These are phyloP conservation scores for Apocheima hispidaria DNA, from an alignment of 2,888 invertebrate species.

Conservation along the genomic window DNA sequence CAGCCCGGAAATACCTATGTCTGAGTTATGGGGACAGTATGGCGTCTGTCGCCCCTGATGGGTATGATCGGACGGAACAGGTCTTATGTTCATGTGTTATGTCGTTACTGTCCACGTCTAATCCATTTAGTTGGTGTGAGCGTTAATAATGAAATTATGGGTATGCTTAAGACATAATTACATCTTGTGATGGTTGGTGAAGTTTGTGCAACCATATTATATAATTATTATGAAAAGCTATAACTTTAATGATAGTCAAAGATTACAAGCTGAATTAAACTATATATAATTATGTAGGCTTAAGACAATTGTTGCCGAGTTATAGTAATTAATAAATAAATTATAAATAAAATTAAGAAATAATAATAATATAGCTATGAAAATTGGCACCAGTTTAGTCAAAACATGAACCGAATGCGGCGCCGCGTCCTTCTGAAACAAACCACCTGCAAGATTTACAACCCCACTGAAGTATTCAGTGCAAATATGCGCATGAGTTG, in stretches of 20 bases:
- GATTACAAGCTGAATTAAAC: too few relatives aligned
- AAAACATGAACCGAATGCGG: slow-evolving; percentile 1
- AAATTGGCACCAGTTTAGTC: not conserved
- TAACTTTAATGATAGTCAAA: too few relatives aligned
- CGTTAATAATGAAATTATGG: not conserved
- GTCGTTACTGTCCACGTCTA: not conserved
- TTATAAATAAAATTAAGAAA: not conserved
- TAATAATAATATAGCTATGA: too few relatives aligned
- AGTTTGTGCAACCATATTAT: too few relatives aligned
- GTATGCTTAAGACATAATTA: not conserved
- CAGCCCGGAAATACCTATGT: slow-evolving; percentile 43
- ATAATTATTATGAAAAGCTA: too few relatives aligned
- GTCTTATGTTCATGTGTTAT: slow-evolving; percentile 1
- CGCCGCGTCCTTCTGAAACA: slow-evolving; percentile 11
- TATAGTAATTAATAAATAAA: too few relatives aligned
- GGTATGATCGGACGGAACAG: slow-evolving; percentile 12
- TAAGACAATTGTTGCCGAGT: too few relatives aligned
- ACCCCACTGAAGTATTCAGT: slow-evolving; percentile 45
- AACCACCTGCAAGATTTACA: slow-evolving; percentile 41
- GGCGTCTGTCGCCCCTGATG: slow-evolving; percentile 35
- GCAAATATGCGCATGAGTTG: slow-evolving; percentile 33
- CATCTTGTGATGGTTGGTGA: not conserved
- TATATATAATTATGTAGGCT: too few relatives aligned
- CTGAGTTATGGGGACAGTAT: slow-evolving; percentile 38
- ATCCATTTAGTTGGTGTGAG: not conserved